Percentiles rank a stretch among this genome's conserved stretches.
Conservation (phyloP, 2,888 invertebrate species). For the Eupithecia subfuscata region DNA sequence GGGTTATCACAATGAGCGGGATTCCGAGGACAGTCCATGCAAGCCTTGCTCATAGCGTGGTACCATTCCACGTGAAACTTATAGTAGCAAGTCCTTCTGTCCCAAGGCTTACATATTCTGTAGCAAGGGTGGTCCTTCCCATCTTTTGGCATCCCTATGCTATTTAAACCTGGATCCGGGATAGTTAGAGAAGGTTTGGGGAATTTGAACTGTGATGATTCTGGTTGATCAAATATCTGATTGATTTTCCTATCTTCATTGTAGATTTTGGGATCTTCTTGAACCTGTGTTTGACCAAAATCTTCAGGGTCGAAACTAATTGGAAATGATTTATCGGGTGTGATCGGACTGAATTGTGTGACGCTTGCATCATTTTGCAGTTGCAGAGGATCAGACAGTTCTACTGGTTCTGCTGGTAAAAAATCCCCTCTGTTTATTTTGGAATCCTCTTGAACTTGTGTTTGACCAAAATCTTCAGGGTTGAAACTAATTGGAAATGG, state of each 20-base stretch:
- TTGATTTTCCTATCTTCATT: neutral
- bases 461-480: constrained; percentile 6
- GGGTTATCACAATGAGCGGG: constrained; percentile 73
- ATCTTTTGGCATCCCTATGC: constrained; percentile 30
- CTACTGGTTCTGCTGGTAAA: neutral
- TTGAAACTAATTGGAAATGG: constrained; percentile 3
- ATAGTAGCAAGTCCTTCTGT: constrained; percentile 34
- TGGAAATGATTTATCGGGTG: neutral
- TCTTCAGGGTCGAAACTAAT: neutral
- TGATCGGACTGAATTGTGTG: neutral
- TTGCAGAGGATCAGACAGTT: neutral
- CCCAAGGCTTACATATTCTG: constrained; percentile 21
- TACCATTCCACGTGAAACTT: constrained; percentile 40
- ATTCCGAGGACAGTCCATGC: constrained; percentile 89
- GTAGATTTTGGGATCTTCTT: neutral
- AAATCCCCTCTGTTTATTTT: neutral
- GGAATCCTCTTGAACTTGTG: neutral
- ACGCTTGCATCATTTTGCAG: neutral
- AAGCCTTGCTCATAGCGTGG: constrained; percentile 77
- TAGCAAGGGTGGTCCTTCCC: constrained; percentile 40
- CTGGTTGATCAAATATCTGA: neutral
- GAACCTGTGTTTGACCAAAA: neutral
- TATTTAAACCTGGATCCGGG: constrained; percentile 26
- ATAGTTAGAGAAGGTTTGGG: neutral
- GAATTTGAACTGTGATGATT: constrained; percentile 3